Conservation (phyloP, 2,113 vertebrate genomes). For the Neolamprologus caudopunctatus region DNA sequence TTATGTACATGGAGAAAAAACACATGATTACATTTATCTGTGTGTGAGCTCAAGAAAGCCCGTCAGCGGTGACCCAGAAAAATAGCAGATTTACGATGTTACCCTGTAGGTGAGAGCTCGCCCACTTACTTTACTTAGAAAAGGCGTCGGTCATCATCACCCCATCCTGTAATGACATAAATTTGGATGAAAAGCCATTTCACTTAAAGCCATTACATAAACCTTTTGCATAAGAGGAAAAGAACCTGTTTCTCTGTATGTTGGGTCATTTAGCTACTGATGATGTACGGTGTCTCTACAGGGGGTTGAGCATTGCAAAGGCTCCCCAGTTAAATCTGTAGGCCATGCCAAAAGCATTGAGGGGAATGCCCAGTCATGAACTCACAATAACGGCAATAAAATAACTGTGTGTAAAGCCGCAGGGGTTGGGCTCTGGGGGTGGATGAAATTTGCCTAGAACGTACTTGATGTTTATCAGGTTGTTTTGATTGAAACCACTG, state of each 20-base stretch:
- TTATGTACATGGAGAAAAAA: not conserved
- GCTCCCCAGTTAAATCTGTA: not conserved
- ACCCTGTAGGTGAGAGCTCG: constrained; percentile 9
- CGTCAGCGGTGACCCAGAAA: constrained; percentile 21
- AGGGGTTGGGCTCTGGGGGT: not conserved
- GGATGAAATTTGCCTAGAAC: not conserved
- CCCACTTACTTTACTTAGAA: constrained; percentile 13
- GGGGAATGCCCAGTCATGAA: not conserved
- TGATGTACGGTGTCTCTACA: not conserved
- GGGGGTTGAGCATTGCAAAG: not conserved
- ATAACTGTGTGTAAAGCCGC: not conserved
- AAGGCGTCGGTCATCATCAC: constrained; percentile 6
- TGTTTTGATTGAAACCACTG: not conserved
- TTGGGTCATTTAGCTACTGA: not conserved
- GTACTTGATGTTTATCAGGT: not conserved
- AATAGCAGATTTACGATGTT: constrained; percentile 30
- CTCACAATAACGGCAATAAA: not conserved
- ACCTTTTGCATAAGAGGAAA: not conserved
- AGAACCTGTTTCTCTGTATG: not conserved
- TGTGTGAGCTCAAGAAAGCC: not conserved
- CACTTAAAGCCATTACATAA: not conserved
- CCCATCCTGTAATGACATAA: not conserved
- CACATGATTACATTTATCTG: constrained; percentile 10
- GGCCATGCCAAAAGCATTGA: not conserved
- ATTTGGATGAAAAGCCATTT: not conserved